Percentiles rank a stretch among this genome's conserved stretches.
phyloP scores from a whole-genome alignment of 2,113 vertebrate genomes.

The Orcinus orca region DNA sequence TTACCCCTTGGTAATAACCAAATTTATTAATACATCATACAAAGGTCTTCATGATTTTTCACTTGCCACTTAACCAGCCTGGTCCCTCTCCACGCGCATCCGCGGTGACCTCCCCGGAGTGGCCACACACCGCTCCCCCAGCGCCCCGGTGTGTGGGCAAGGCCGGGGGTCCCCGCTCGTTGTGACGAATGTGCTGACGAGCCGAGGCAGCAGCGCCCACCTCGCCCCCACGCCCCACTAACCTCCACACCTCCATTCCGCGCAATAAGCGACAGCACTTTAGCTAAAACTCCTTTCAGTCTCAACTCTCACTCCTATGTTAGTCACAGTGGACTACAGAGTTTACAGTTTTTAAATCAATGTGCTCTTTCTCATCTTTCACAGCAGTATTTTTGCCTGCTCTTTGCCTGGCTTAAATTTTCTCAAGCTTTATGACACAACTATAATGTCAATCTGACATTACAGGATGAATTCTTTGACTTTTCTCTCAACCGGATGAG shows the following conservation, averaged over 20 bases:
- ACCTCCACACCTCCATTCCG: constrained; percentile 80
- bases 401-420: constrained; percentile 1
- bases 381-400: background rate
- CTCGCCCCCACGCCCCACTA: background rate
- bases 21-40: background rate
- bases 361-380: background rate
- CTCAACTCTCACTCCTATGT: background rate
- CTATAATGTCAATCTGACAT: background rate
- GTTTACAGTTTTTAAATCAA: background rate
- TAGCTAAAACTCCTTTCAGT: background rate
- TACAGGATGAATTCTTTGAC: background rate
- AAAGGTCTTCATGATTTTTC: background rate
- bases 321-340: background rate
- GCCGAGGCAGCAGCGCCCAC: constrained; percentile 43
- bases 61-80: constrained; percentile 37
- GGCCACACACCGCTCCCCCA: background rate
- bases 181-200: constrained; percentile 75
- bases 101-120: background rate
- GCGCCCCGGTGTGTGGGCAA: background rate
- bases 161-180: background rate
- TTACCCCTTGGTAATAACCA: background rate
- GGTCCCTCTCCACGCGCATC: background rate
- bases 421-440: background rate
- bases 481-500: background rate
- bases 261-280: constrained; percentile 94